Percentiles rank a stretch among this genome's conserved stretches.
These are phyloP conservation scores for Manis crassicaudata DNA, from an alignment of 2,797 vertebrate genomes.

Conservation along the genomic window DNA sequence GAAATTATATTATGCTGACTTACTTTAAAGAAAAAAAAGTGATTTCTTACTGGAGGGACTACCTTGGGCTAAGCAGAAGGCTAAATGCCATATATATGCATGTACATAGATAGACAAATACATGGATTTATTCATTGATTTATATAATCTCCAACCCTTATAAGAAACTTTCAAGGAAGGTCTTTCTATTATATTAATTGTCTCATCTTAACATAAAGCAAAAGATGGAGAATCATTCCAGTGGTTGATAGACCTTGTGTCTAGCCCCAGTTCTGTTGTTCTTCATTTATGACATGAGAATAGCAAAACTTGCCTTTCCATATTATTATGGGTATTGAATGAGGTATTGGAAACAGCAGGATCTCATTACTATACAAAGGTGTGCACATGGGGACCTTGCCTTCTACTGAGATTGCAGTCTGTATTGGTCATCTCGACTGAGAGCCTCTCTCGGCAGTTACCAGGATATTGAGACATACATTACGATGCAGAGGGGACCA, in stretches of 20 bases:
- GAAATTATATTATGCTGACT: neutral
- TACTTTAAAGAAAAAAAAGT: neutral
- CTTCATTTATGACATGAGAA: conserved; percentile 3
- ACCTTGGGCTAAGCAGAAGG: neutral
- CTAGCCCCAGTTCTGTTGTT: neutral
- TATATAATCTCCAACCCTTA: neutral
- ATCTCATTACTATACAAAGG: conserved; percentile 34
- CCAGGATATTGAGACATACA: conserved; percentile 70
- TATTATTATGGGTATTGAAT: neutral
- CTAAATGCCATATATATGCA: neutral
- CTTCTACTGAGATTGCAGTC: conserved; percentile 14
- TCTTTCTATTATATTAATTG: neutral
- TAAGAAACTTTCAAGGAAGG: neutral
- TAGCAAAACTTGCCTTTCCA: conserved; percentile 3
- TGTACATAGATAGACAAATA: neutral
- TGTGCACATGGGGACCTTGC: neutral
- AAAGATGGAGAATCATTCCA: neutral
- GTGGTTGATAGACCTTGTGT: neutral
- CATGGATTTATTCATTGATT: neutral
- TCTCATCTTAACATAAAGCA: conserved; percentile 14
- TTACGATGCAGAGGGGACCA: conserved; percentile 58
- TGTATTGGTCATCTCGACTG: neutral
- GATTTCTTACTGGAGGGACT: neutral
- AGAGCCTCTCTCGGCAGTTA: conserved; percentile 52
- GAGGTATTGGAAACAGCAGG: conserved; percentile 40